Evolutionary conservation across 2,888 invertebrate species (phyloP), one percentile per base, ranked within the genome.

Genomic region (Parnassius apollo): DNA sequence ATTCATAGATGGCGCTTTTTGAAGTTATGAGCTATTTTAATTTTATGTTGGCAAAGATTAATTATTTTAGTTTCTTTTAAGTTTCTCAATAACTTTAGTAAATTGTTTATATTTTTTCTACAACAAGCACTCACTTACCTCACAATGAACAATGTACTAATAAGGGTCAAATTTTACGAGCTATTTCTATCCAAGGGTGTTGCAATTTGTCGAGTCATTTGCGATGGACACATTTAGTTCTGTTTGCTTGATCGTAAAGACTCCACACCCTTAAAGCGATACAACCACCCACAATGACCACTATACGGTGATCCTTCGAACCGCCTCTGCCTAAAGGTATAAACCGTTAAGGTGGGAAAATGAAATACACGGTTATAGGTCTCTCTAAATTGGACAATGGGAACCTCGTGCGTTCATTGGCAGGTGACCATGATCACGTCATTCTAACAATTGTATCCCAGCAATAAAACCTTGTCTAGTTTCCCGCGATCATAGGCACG

Each of bases 231-330:
- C 83, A 81, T 81, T 75, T 80, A 81, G 82, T 80, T 76, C 78
- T 85, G 90, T 90, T 90, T 88, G 87, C 86, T 83, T 84, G 85
- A 73, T 79, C 81, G 80, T 88, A 87, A 86, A 88, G 72, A 77
- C 73, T 80, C 82, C 89, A 86, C 90, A 80, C 89, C 90, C 86
- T 82, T 69, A 72, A 71, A 63, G 57, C 68, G 66, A 68, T 65
- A 56, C 71, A 69, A 73, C 78, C 75, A 76, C 81, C 81, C 70
- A 65, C 62, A 67, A 63, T 63, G 65, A 64, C 88, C 83, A 83
- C 25, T 69, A 45, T 79, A 70, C 46, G 13, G 55, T 66, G 86
- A 77, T 59, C 80, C 64, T 64, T 67, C 71, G 59, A 69, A 64
- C 65, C 71, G 72, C 68, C 65, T 65, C 64, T 56, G 35, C 57